A percentile compares a stretch with the other conserved stretches of the same genome.
Evolutionary conservation across 2,797 vertebrate genomes (phyloP).

Genomic region (Chiroxiphia lanceolata): DNA sequence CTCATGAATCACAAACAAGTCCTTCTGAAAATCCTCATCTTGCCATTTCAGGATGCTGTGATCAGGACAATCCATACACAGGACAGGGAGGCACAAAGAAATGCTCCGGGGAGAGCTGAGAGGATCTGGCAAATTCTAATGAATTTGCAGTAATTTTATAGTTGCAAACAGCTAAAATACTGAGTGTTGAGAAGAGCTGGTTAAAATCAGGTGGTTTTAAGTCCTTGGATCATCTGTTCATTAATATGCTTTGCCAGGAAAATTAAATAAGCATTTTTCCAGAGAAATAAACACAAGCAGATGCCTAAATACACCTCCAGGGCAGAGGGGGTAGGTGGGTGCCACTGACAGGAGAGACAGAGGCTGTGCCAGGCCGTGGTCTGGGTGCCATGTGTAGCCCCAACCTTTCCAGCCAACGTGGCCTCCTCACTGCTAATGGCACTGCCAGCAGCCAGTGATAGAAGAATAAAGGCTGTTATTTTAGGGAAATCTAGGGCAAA

Average conservation of each 20-base stretch:
- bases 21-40: background rate
- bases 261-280: background rate
- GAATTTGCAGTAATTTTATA: background rate
- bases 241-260: background rate
- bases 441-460: fast-evolving
- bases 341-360: fast-evolving
- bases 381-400: fast-evolving
- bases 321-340: background rate
- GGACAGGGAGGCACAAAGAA: background rate
- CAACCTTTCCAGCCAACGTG: fast-evolving
- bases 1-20: background rate
- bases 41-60: background rate
- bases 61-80: fast-evolving
- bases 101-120: background rate
- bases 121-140: background rate
- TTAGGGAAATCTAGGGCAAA: background rate
- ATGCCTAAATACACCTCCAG: background rate
- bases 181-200: background rate
- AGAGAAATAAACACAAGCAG: background rate
- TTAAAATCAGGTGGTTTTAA: background rate
- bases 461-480: background rate
- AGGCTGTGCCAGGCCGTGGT: background rate
- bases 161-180: background rate
- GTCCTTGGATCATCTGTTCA: background rate
- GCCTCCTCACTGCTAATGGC: background rate